A percentile compares a stretch with the other conserved stretches of the same genome.
Conservation (phyloP, 2,888 invertebrate species). For the Brachylomia viminalis region DNA sequence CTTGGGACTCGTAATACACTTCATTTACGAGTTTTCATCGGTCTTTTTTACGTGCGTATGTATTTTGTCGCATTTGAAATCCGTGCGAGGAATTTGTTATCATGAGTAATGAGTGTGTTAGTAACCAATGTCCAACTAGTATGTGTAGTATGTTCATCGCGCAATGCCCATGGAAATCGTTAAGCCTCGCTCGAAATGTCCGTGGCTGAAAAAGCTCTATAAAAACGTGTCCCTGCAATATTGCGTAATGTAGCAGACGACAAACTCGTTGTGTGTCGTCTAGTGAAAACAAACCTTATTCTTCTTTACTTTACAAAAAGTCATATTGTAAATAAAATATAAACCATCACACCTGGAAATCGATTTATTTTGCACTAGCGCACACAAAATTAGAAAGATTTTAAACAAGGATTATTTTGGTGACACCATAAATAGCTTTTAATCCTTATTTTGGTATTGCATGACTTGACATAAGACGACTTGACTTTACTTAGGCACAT, state of each 20-base stretch:
- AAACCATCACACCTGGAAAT: too few species aligned
- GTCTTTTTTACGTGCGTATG: conserved; percentile 59
- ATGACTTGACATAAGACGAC: too few species aligned
- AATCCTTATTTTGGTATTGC: too few species aligned
- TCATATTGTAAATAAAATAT: conserved; percentile 8
- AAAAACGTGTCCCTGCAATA: not conserved
- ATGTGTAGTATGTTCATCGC: not conserved
- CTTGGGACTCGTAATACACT: conserved; percentile 73
- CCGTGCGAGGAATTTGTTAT: conserved; percentile 58
- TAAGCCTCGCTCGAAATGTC: not conserved
- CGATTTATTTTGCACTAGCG: too few species aligned
- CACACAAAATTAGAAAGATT: too few species aligned
- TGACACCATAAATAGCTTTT: too few species aligned
- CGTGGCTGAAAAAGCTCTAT: too few species aligned
- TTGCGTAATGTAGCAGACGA: too few species aligned
- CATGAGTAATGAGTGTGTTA: conserved; percentile 41
- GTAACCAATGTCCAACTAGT: conserved; percentile 14
- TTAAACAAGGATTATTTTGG: too few species aligned
- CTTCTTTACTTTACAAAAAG: conserved; percentile 6
- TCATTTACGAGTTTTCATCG: conserved; percentile 68
- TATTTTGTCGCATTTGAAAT: conserved; percentile 63
- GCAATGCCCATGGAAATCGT: too few species aligned
- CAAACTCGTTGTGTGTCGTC: too few species aligned
- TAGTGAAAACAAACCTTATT: not conserved
- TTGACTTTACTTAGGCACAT: too few species aligned